Conservation (phyloP, 2,797 vertebrate species). For the Spinibarbus caldwelli region DNA sequence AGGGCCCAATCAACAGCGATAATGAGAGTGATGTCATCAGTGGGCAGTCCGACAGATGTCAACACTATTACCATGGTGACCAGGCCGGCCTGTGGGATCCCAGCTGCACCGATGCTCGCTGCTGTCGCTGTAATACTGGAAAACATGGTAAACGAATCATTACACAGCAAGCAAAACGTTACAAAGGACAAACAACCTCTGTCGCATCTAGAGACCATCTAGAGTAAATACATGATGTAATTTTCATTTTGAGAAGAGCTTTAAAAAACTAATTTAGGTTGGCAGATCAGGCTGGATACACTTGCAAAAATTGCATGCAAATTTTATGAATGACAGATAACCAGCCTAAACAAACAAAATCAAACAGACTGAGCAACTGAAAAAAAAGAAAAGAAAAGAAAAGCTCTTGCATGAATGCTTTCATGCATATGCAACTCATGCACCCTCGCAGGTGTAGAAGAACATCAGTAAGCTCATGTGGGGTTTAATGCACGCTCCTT, state of each 20-base stretch:
- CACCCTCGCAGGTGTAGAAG: not conserved
- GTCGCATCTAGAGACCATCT: not conserved
- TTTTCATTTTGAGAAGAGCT: not conserved
- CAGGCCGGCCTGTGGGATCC: constrained; percentile 94
- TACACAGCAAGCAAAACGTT: not conserved
- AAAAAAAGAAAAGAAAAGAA: not conserved
- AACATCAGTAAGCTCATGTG: not conserved
- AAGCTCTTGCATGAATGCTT: not conserved
- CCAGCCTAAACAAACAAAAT: not conserved
- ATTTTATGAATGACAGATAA: not conserved
- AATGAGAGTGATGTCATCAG: constrained; percentile 95
- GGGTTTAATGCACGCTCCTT: not conserved
- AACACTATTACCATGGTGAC: constrained; percentile 98
- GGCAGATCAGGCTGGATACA: not conserved
- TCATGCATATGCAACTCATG: not conserved
- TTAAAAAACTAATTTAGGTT: not conserved
- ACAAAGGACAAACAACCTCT: too few relatives aligned
- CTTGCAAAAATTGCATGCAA: not conserved
- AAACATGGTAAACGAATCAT: not conserved
- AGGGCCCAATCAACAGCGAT: constrained; percentile 95
- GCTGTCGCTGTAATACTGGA: constrained; percentile 94
- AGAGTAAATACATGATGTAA: not conserved
- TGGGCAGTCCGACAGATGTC: constrained; percentile 94
- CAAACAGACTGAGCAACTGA: not conserved
- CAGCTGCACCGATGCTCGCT: constrained; percentile 94